A percentile compares a stretch with the other conserved stretches of the same genome.
Conservation (phyloP, 2,888 invertebrate species). For the Portevinia maculata region DNA sequence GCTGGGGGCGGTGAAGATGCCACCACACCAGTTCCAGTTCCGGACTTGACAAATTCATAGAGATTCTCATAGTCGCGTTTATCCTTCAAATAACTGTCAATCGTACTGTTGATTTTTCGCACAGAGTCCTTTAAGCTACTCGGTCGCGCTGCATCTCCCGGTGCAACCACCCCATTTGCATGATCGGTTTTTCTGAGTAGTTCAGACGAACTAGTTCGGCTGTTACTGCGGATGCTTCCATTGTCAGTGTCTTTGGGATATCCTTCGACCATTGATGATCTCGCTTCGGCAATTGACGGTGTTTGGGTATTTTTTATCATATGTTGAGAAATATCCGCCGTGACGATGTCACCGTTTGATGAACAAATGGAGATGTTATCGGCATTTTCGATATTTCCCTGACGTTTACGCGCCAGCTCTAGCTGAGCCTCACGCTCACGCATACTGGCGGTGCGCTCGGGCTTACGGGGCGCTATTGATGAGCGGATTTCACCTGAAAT, state of each 20-base stretch:
- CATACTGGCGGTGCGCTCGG: conserved; percentile 93
- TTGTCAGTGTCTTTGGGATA: conserved; percentile 56
- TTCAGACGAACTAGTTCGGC: conserved; percentile 81
- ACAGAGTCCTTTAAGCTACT: conserved; percentile 82
- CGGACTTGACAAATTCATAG: conserved; percentile 80
- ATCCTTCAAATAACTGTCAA: conserved; percentile 82
- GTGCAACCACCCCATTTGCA: conserved; percentile 20
- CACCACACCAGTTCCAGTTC: conserved; percentile 19
- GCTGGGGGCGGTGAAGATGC: conserved; percentile 77
- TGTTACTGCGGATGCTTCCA: conserved; percentile 69
- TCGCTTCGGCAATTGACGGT: conserved; percentile 34
- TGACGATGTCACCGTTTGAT: conserved; percentile 82
- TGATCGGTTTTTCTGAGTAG: conserved; percentile 78
- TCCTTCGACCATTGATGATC: conserved; percentile 48
- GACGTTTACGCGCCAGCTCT: conserved; percentile 84
- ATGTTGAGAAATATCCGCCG: conserved; percentile 75
- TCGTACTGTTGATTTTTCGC: conserved; percentile 82
- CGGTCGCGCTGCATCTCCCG: conserved; percentile 76
- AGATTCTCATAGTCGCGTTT: conserved; percentile 82
- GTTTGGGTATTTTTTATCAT: conserved; percentile 37
- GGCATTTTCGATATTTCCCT: conserved; percentile 78
- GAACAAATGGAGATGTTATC: conserved; percentile 83
- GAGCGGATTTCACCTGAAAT: conserved; percentile 90
- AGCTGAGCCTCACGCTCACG: conserved; percentile 89
- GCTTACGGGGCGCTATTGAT: conserved; percentile 91